Base-by-base conservation (phyloP, 2,797 vertebrate genomes). In the Garrulus glandarius region DNA sequence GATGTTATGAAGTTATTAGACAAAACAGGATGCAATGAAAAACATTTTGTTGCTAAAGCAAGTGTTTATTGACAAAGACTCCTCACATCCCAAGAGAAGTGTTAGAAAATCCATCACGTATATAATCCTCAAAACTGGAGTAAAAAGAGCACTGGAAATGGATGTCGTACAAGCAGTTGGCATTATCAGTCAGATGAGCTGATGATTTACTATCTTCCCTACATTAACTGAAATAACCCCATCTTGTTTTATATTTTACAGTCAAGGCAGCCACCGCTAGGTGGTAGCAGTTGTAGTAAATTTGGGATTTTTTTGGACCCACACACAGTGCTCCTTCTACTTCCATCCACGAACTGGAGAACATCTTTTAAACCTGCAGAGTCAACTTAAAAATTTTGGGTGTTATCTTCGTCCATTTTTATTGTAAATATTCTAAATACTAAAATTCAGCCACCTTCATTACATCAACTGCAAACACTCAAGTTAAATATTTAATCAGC, bases 231-330 rank as follows among this genome's bases (percentile, higher is more conserved):
- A 92, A 95, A 84, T 87, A 93, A 94, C 77, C 70, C 53, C 70
- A 69, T 23, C 13, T 27, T 37, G 10, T 49, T 64, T 24, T 18
- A 3, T 14, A 9, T 63, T 36, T 85, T 67, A 61, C 36, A 69
- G 27, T 0, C 52, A 43, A 49, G 1, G 19, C 15, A 87, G 52
- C 64, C 43, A 95, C 96, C 97, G 85, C 95, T 96, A 97, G 97
- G 65, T 97, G 97, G 96, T 53, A 95, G 95, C 84, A 96, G 75
- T 43, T 79, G 75, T 36, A 87, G 78, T 74, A 93, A 92, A 47
- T 59, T 55, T 85, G 46, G 22, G 27, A 7, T 16, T 32, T 72
- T 72, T 81, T 39, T 70, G n/a, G 63, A 61, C 26, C 12, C 32
- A 30, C 11, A 84, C 9, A 24, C 14, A 68, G 6, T 1, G 32